These are phyloP conservation scores for Pterocles gutturalis DNA, from an alignment of 2,113 vertebrate genomes.

Conservation along the genomic window DNA sequence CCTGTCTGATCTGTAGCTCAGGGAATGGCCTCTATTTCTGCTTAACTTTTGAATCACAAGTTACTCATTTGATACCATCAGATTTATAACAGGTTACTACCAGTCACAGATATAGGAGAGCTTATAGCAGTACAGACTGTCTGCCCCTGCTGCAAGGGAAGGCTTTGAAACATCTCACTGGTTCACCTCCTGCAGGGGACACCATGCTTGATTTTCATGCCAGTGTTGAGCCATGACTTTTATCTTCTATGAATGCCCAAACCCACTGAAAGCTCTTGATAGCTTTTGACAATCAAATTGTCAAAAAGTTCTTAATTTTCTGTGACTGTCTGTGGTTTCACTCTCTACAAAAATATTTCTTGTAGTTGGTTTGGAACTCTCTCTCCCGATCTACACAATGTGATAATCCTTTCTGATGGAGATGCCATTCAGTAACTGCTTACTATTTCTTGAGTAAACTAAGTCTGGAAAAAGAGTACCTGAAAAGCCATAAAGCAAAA, in stretches of 20 bases:
- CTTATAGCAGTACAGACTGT: background rate
- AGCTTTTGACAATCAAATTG: too few relatives aligned
- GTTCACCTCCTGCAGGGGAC: background rate
- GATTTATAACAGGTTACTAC: background rate
- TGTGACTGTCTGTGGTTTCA: background rate
- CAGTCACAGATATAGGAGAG: background rate
- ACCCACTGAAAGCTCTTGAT: background rate
- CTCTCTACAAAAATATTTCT: background rate
- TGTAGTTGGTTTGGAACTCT: background rate
- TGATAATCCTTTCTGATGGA: background rate
- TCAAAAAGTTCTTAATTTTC: background rate
- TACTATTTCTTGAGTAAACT: background rate
- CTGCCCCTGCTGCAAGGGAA: background rate
- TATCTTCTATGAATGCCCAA: background rate
- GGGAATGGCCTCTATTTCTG: background rate
- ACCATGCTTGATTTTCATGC: background rate
- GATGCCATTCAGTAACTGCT: constrained; percentile 13
- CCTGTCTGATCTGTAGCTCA: background rate
- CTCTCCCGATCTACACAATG: background rate
- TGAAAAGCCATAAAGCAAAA: constrained; percentile 30
- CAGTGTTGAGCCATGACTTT: background rate
- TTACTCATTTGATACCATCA: background rate
- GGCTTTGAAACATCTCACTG: background rate
- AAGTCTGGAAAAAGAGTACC: background rate
- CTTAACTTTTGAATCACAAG: background rate